Percentiles rank a stretch among this genome's conserved stretches.
Evolutionary conservation across 2,113 vertebrate genomes (phyloP).

Genomic region (Oreochromis tanganicae): DNA sequence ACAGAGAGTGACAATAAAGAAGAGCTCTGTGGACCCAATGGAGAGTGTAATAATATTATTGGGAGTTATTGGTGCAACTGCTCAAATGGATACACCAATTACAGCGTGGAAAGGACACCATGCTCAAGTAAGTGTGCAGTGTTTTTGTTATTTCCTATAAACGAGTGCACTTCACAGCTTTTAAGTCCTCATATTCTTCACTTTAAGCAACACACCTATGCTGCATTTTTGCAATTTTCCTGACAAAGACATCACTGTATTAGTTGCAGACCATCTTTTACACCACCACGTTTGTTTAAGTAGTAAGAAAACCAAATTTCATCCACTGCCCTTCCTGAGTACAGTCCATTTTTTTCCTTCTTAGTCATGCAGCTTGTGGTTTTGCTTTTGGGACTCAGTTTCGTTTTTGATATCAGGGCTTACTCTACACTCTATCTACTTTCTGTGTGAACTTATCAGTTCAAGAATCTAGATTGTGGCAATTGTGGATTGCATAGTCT

Average conservation of each 20-base stretch:
- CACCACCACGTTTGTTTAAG: neutral
- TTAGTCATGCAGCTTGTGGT: neutral
- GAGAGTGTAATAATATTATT: conserved; percentile 36
- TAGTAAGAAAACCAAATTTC: neutral
- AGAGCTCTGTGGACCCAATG: conserved; percentile 50
- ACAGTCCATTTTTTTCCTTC: fast-evolving
- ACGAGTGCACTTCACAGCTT: neutral
- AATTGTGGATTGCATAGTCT: neutral
- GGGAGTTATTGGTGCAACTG: conserved; percentile 67
- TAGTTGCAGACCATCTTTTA: neutral
- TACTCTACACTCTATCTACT: neutral
- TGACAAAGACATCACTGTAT: neutral
- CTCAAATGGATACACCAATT: conserved; percentile 59
- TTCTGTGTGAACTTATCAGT: neutral
- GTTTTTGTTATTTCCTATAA: neutral
- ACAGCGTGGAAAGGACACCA: conserved; percentile 20
- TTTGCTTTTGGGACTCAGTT: neutral
- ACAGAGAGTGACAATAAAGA: fast-evolving
- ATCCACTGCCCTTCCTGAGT: neutral
- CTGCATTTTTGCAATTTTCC: neutral
- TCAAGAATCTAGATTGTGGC: neutral
- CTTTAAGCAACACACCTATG: neutral
- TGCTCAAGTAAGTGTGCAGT: conserved; percentile 59
- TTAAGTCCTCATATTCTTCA: neutral
- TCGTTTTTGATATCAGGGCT: neutral